Conservation (phyloP, 2,113 vertebrate species). For the Tyto alba region DNA sequence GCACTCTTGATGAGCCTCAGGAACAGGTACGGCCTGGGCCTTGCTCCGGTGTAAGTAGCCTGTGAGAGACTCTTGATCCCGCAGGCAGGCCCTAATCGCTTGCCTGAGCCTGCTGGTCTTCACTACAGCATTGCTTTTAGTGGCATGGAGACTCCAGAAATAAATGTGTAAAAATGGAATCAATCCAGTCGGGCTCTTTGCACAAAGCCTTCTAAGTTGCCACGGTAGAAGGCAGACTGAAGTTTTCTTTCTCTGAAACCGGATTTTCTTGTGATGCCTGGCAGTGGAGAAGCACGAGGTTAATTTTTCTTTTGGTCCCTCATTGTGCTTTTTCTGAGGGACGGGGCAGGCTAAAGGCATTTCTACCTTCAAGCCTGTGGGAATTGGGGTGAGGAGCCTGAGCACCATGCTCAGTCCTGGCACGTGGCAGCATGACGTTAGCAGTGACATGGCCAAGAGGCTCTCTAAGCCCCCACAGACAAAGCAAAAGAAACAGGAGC, state of each 20-base stretch:
- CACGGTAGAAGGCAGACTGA: background rate
- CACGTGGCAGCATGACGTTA: too few relatives aligned
- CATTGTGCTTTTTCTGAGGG: background rate
- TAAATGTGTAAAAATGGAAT: background rate
- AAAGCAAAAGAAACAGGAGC: background rate
- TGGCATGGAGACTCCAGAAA: background rate
- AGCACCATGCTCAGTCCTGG: too few relatives aligned
- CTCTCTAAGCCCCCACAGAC: background rate
- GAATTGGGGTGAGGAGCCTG: too few relatives aligned
- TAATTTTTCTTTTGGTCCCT: background rate
- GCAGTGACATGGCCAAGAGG: background rate
- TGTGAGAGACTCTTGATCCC: too few relatives aligned
- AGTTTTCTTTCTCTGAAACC: background rate
- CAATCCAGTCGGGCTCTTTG: background rate
- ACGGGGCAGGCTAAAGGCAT: too few relatives aligned
- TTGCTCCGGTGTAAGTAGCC: background rate
- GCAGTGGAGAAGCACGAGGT: background rate
- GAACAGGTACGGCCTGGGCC: constrained; percentile 78
- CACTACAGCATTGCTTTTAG: background rate
- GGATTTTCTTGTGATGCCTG: background rate
- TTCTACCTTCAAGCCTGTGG: too few relatives aligned
- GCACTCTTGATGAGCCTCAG: constrained; percentile 70
- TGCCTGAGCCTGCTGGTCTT: background rate
- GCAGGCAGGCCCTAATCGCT: background rate
- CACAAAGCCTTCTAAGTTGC: background rate